A percentile compares a stretch with the other conserved stretches of the same genome.
Conservation (phyloP, 1,140 invertebrate species). For the Subanguina moxae region DNA sequence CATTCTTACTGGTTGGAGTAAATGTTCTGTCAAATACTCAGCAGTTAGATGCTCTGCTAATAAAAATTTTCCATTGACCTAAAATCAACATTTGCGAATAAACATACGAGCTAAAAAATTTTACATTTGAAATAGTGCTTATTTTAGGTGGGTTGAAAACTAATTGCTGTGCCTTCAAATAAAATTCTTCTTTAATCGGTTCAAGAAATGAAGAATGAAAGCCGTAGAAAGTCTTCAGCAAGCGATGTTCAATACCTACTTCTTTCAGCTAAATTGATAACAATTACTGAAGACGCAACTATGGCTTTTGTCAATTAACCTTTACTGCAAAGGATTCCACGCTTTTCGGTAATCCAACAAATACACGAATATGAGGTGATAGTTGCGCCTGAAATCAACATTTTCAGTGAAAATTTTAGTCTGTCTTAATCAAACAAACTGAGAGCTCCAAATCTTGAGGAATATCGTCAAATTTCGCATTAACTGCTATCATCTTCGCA, state of each 20-base stretch:
- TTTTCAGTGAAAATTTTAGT: too few species aligned
- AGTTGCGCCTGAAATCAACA: not conserved
- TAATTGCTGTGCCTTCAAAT: not conserved
- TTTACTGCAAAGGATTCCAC: constrained; percentile 24
- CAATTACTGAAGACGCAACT: too few species aligned
- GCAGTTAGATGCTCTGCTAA: constrained; percentile 6
- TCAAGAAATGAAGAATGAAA: constrained; percentile 52
- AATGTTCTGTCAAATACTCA: constrained; percentile 41
- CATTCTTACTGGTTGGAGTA: constrained; percentile 40
- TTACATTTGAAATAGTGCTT: not conserved
- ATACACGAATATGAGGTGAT: constrained; percentile 18
- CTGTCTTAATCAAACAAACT: too few species aligned
- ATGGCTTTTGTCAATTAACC: too few species aligned
- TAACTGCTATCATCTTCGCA: constrained; percentile 46
- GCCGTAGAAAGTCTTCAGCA: constrained; percentile 35
- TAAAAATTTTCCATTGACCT: constrained; percentile 37
- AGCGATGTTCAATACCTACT: constrained; percentile 18
- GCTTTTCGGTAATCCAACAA: constrained; percentile 30
- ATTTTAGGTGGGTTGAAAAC: not conserved
- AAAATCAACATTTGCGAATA: constrained; percentile 34
- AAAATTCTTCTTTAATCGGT: constrained; percentile 39
- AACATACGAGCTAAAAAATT: not conserved
- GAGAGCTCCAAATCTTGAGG: constrained; percentile 38
- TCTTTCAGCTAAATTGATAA: constrained; percentile 11
- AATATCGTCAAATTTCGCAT: not conserved